Base-by-base conservation (phyloP, 2,113 vertebrate genomes). In the Stigmatopora nigra region DNA sequence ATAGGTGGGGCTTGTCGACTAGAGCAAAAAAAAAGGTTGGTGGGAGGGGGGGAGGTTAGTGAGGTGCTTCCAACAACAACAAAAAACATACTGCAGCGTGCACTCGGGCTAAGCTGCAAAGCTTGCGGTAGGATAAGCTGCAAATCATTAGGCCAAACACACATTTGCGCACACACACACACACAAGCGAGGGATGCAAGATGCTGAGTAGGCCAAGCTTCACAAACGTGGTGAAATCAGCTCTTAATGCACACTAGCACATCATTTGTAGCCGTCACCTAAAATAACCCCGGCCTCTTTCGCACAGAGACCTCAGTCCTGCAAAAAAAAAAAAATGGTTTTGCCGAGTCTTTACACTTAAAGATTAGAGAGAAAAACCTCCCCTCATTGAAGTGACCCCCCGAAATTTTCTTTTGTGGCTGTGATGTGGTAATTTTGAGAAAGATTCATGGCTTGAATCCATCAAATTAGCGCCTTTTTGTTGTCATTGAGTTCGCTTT, bases 101-200 rank as follows among this genome's bases (percentile, higher is more conserved):
- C 61, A 78, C 78, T 72, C 51, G 75, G 63, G 67, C 76, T 88
- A 83, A 89, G 86, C 88, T 82, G 81, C 80, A 89, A 82, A 88
- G 84, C 86, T 86, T 79, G 81, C 77, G 78, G 69, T 19, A 13
- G 77, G 75, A 82, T 88, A 88, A 89, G 82, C 89, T 84, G 83
- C 86, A 89, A 87, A 89, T 87, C 73, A 89, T 89, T 89, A 87
- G 86, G 84, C 82, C 65, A 78, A 68, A 71, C 82, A 66, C 78
- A 81, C 78, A 67, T 38, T 14, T 68, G 76, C 70, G 71, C 82
- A 67, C 78, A 80, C 77, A 65, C 82, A 67, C 78, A 80, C 77
- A 65, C 56, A 41, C 70, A 79, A 77, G 71, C 69, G 71, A 82
- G 73, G 70, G 71, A 58, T 48, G 74, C 68, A 88, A 85, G 83